Evolutionary conservation across 1,140 invertebrate genomes (phyloP).

Genomic region (Trachymyrmex cornetzi): DNA sequence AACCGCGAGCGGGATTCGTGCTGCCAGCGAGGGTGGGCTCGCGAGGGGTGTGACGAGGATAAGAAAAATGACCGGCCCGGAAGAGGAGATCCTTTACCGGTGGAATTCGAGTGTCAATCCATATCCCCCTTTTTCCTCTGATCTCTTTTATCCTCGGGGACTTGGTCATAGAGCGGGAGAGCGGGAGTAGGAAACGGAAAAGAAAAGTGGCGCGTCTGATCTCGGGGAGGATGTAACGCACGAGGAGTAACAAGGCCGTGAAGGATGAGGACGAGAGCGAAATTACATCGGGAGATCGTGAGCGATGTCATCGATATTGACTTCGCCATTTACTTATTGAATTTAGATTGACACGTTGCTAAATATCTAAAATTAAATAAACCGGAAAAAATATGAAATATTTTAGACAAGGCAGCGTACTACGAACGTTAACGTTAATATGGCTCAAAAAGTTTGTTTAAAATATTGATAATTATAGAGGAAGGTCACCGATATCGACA

Average conservation of each 20-base stretch:
- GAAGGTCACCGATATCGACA: too few relatives aligned
- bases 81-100: slow-evolving; percentile 70
- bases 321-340: slow-evolving; percentile 25
- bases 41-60: slow-evolving; percentile 38
- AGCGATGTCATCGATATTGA: slow-evolving; percentile 48
- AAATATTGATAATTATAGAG: background rate
- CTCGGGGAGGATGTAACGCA: slow-evolving; percentile 48
- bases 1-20: slow-evolving; percentile 45
- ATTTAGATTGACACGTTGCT: background rate
- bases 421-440: background rate
- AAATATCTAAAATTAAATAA: slow-evolving; percentile 13
- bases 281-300: slow-evolving; percentile 10
- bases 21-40: background rate
- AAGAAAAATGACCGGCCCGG: slow-evolving; percentile 73
- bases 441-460: background rate
- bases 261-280: slow-evolving; percentile 29
- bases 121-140: slow-evolving; percentile 71
- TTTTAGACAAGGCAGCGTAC: background rate
- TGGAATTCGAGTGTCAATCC: slow-evolving; percentile 75
- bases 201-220: slow-evolving; percentile 62
- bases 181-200: slow-evolving; percentile 47
- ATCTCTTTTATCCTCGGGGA: slow-evolving; percentile 76
- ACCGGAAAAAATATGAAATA: background rate
- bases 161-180: slow-evolving; percentile 65
- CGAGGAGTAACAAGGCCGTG: slow-evolving; percentile 34